Evolutionary conservation across 1,140 invertebrate species (phyloP).

Genomic region (Chrysomallon squamiferum): DNA sequence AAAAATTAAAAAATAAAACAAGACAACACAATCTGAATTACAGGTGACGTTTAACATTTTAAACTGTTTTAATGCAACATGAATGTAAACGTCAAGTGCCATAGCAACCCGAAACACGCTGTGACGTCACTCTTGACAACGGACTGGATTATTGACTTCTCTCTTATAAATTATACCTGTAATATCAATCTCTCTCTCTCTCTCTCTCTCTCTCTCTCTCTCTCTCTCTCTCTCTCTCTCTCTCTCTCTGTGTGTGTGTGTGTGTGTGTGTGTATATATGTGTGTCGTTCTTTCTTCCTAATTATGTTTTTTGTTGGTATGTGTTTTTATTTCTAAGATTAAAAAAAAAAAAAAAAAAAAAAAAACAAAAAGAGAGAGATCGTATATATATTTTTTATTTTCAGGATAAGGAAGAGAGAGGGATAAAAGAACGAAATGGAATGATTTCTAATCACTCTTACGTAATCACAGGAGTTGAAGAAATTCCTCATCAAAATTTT

Average conservation of each 20-base stretch:
- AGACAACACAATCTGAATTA: too few relatives aligned
- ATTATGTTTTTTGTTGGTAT: not conserved
- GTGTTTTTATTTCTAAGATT: not conserved
- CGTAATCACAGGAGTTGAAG: slow-evolving; percentile 48
- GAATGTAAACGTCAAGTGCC: too few relatives aligned
- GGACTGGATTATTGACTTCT: too few relatives aligned
- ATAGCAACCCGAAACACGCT: too few relatives aligned
- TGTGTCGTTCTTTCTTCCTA: not conserved
- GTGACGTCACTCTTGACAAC: too few relatives aligned
- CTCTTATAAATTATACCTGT: too few relatives aligned
- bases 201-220: too few relatives aligned
- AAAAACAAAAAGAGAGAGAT: not conserved
- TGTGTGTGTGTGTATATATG: not conserved
- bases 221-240: not conserved
- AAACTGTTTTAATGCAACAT: too few relatives aligned
- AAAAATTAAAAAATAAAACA: too few relatives aligned
- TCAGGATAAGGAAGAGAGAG: slow-evolving; percentile 22
- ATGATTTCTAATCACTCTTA: slow-evolving; percentile 54
- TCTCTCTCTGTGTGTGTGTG: not conserved
- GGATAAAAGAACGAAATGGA: slow-evolving; percentile 30
- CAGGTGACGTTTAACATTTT: too few relatives aligned
- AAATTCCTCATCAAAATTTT: slow-evolving; percentile 35
- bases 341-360: not conserved
- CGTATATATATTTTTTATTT: not conserved
- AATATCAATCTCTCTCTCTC: too few relatives aligned